Evolutionary conservation across 1,140 invertebrate genomes (phyloP).

Genomic region (Sesamia nonagrioides): DNA sequence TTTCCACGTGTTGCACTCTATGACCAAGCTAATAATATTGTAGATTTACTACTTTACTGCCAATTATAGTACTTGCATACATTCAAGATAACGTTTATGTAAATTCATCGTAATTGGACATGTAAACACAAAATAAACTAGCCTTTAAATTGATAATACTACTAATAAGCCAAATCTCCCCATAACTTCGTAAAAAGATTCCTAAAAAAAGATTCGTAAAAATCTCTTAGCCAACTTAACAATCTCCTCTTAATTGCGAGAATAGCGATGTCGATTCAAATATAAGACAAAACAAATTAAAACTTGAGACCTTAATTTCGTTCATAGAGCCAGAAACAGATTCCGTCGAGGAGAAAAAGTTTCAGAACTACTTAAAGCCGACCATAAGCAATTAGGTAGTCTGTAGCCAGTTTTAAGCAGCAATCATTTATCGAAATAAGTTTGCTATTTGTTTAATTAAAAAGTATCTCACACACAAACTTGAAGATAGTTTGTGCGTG

Average conservation of each 20-base stretch:
- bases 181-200: background rate
- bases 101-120: no score
- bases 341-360: conserved; percentile 15
- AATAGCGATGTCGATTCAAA: conserved; percentile 41
- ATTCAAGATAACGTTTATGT: background rate
- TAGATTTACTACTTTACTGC: background rate
- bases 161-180: background rate
- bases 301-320: conserved; percentile 46
- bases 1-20: conserved; percentile 31
- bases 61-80: conserved; percentile 1
- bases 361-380: conserved; percentile 34
- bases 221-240: background rate
- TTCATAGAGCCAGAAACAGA: conserved; percentile 16
- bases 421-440: conserved; percentile 17
- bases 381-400: conserved; percentile 34
- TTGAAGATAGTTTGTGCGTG: background rate
- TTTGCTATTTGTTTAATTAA: conserved; percentile 38
- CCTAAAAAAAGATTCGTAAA: conserved; percentile 3
- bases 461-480: background rate
- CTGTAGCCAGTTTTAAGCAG: conserved; percentile 4
- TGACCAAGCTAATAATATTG: conserved; percentile 8
- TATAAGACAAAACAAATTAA: conserved; percentile 49
- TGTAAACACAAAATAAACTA: background rate
- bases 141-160: background rate
- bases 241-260: conserved; percentile 28